phyloP scores from a whole-genome alignment of 2,888 invertebrate species.

The Ceraclea dissimilis region DNA sequence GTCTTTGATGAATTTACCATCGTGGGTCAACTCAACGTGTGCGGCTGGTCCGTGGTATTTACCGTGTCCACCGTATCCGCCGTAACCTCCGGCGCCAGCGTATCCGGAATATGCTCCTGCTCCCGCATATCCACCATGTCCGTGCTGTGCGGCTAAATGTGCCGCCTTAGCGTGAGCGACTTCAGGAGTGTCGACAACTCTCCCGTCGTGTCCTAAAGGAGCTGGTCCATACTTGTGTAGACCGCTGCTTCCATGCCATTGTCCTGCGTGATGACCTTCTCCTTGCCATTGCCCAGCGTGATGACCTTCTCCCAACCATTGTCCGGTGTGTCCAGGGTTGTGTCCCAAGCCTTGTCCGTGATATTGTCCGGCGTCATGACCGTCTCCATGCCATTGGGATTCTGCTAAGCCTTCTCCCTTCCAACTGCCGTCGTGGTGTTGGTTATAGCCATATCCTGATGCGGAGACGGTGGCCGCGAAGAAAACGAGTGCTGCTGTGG shows the following conservation, averaged over 20 bases:
- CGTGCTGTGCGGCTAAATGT: constrained; percentile 6
- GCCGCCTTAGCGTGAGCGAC: constrained; percentile 36
- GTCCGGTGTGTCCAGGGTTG: neutral
- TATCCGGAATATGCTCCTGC: neutral
- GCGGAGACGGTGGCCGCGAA: neutral
- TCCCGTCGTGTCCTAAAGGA: constrained; percentile 41
- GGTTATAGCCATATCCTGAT: constrained; percentile 18
- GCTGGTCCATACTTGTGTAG: constrained; percentile 29
- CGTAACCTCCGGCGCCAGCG: neutral
- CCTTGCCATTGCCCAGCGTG: neutral
- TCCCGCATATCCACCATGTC: neutral
- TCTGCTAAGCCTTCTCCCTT: constrained; percentile 17
- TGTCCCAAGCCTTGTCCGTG: neutral
- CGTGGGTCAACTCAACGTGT: neutral
- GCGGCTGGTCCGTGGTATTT: neutral
- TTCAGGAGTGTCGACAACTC: constrained; percentile 55
- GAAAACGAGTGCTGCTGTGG: neutral
- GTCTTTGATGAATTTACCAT: neutral
- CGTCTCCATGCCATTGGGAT: neutral
- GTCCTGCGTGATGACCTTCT: neutral
- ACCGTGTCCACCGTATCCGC: neutral
- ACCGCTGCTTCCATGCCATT: constrained; percentile 1
- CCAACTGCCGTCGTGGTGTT: constrained; percentile 23
- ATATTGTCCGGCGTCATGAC: neutral
- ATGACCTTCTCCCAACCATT: neutral